A percentile compares a stretch with the other conserved stretches of the same genome.
Evolutionary conservation across 2,797 vertebrate genomes (phyloP).

Genomic region (Pangasius mekongensis): DNA sequence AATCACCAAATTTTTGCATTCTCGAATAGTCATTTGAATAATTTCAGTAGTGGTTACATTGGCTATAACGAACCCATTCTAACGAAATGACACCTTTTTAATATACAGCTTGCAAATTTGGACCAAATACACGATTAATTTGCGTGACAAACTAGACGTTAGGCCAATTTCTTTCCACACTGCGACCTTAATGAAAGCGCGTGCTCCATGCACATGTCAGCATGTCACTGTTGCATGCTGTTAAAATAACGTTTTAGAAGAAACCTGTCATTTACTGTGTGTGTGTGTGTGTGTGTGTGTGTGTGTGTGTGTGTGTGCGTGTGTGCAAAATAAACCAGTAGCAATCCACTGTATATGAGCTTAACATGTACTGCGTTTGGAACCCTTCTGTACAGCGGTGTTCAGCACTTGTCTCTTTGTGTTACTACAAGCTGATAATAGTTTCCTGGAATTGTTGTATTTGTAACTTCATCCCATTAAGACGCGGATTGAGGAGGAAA

Average conservation of each 20-base stretch:
- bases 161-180: neutral
- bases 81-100: conserved; percentile 53
- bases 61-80: conserved; percentile 49
- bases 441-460: conserved; percentile 56
- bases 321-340: neutral
- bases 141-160: conserved; percentile 14
- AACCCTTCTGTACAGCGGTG: neutral
- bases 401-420: neutral
- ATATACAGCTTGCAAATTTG: conserved; percentile 30
- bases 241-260: neutral
- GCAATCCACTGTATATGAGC: neutral
- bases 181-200: no score
- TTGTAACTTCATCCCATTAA: conserved; percentile 53
- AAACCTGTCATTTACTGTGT: neutral
- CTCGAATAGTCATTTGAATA: conserved; percentile 54
- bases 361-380: neutral
- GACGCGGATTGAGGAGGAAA: conserved; percentile 21
- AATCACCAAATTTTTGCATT: conserved; percentile 51
- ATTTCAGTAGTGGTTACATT: conserved; percentile 56
- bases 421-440: neutral
- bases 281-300: neutral
- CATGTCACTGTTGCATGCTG: neutral
- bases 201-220: neutral
- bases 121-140: conserved; percentile 34
- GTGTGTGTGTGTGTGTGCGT: no score